These are phyloP conservation scores for Acestrorhynchus altus DNA, from an alignment of 2,797 vertebrate genomes.

Conservation along the genomic window DNA sequence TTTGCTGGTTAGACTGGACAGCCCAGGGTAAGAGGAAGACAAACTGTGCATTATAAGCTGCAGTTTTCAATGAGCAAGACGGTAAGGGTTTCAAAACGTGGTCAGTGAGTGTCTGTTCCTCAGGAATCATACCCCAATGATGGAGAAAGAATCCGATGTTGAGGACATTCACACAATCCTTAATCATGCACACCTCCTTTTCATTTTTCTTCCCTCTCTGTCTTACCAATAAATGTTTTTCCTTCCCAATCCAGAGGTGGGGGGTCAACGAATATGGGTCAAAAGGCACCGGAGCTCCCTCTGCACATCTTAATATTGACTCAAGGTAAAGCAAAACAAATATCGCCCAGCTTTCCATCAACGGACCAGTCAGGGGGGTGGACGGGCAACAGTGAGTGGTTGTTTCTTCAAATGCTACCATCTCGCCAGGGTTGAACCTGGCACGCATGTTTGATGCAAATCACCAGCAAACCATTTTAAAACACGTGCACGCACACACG, in stretches of 20 bases:
- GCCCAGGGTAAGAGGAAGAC: not conserved
- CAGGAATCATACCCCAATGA: not conserved
- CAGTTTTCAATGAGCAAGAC: not conserved
- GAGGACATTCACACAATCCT: not conserved
- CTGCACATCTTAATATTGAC: conserved; percentile 68
- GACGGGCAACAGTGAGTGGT: conserved; percentile 63
- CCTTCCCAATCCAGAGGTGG: conserved; percentile 21
- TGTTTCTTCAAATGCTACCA: conserved; percentile 57
- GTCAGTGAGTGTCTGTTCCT: not conserved
- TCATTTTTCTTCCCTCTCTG: not conserved
- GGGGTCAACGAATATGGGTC: conserved; percentile 47
- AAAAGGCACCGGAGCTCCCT: conserved; percentile 43
- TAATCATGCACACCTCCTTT: not conserved
- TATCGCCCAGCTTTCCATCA: conserved; percentile 48
- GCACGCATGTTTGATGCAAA: conserved; percentile 65
- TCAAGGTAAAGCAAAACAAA: conserved; percentile 66
- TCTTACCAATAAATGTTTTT: not conserved
- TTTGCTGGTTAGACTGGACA: not conserved
- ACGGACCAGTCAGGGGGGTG: conserved; percentile 52
- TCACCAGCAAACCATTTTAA: conserved; percentile 47
- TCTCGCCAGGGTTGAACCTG: conserved; percentile 54
- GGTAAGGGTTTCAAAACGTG: not conserved
- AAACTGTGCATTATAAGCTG: not conserved
- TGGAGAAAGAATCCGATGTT: not conserved
- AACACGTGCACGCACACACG: not conserved